phyloP scores from a whole-genome alignment of 2,797 vertebrate genomes.

The Crocodylus rhombifer region DNA sequence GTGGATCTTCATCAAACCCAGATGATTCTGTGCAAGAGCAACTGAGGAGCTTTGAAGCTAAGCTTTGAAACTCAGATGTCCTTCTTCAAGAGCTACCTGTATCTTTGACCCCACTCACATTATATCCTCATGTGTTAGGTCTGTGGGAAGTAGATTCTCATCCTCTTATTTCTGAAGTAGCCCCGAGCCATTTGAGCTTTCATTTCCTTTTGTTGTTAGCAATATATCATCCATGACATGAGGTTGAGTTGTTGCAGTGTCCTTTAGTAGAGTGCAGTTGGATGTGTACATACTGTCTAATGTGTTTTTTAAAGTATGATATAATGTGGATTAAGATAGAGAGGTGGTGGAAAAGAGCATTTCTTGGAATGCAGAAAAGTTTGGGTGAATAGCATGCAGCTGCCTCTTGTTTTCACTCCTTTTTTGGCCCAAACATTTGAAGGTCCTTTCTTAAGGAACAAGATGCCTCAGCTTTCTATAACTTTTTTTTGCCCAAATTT shows the following conservation, averaged over 20 bases:
- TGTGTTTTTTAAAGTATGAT: background rate
- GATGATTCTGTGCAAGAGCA: background rate
- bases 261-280: background rate
- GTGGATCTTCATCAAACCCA: background rate
- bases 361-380: background rate
- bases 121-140: background rate
- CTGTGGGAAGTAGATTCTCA: background rate
- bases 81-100: background rate
- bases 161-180: background rate
- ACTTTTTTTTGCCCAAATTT: background rate
- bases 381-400: background rate
- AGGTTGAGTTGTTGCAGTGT: background rate
- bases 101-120: background rate
- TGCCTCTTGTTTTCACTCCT: background rate
- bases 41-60: background rate
- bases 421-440: background rate
- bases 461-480: background rate
- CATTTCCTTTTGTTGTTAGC: background rate
- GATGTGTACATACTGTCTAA: background rate
- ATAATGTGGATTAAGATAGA: background rate
- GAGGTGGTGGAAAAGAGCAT: fast-evolving
- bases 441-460: background rate
- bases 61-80: background rate
- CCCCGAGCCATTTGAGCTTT: background rate
- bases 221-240: background rate